phyloP scores from a whole-genome alignment of 2,113 vertebrate species.

The Excalfactoria chinensis region DNA sequence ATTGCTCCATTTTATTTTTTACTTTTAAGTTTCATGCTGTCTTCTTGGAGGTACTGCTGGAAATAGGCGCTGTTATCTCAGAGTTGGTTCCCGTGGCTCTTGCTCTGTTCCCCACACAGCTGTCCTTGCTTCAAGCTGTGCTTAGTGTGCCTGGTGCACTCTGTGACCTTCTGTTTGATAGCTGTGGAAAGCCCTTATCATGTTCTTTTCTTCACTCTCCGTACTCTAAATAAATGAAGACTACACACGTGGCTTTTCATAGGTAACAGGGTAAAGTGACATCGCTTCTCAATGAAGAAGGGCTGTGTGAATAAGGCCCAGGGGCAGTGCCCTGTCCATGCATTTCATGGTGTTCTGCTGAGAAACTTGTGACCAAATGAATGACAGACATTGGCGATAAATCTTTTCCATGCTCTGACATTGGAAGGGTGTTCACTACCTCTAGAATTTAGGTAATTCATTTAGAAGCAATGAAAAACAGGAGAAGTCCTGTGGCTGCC shows the following conservation, averaged over 20 bases:
- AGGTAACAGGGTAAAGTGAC: background rate
- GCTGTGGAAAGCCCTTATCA: background rate
- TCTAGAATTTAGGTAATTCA: background rate
- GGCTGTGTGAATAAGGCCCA: background rate
- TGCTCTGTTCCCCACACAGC: rapidly evolving
- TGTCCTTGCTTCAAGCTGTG: background rate
- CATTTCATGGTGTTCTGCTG: background rate
- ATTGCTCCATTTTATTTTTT: background rate
- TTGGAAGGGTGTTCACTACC: background rate
- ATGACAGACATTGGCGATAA: background rate
- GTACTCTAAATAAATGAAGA: background rate
- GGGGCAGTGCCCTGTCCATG: background rate
- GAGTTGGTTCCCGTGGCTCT: background rate
- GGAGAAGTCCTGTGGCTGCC: background rate
- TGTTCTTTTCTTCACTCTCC: background rate
- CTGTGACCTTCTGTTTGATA: background rate
- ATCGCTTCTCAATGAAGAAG: background rate
- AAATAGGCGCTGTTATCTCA: rapidly evolving
- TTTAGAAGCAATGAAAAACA: background rate
- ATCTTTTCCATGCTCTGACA: background rate
- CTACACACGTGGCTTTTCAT: background rate
- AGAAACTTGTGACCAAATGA: background rate
- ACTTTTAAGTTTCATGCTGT: rapidly evolving
- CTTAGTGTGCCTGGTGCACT: background rate
- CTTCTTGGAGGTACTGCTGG: background rate